phyloP scores from a whole-genome alignment of 2,797 vertebrate genomes.

The Macrochelys suwanniensis region DNA sequence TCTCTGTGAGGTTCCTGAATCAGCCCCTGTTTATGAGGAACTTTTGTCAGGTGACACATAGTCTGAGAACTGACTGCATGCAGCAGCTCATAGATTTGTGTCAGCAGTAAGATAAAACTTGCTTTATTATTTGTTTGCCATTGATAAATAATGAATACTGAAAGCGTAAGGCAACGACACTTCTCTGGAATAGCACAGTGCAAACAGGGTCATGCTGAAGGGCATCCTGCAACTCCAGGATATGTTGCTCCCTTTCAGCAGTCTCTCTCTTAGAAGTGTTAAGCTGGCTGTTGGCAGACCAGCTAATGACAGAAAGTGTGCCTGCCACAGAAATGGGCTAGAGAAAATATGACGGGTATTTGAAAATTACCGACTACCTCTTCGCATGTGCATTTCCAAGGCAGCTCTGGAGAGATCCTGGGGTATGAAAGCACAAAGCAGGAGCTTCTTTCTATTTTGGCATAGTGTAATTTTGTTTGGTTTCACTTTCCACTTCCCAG shows the following conservation, averaged over 20 bases:
- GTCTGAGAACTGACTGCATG: not conserved
- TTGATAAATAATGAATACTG: not conserved
- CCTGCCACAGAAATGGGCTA: not conserved
- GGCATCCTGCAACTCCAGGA: not conserved
- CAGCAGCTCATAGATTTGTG: not conserved
- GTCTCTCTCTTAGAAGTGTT: not conserved
- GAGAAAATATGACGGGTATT: not conserved
- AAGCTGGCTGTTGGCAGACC: not conserved
- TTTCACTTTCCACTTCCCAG: slow-evolving; percentile 13
- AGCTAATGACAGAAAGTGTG: not conserved
- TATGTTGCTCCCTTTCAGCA: not conserved
- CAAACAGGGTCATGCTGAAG: not conserved
- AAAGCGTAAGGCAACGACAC: not conserved
- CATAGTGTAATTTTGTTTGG: not conserved
- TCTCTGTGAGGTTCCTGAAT: not conserved
- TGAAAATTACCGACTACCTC: not conserved
- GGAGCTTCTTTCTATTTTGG: not conserved
- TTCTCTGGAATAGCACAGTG: not conserved
- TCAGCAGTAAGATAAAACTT: not conserved
- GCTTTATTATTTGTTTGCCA: slow-evolving; percentile 4
- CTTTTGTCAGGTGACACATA: not conserved
- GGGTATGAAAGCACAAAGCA: not conserved
- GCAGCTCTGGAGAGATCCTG: rapidly evolving
- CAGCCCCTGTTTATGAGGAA: not conserved
- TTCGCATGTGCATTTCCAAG: not conserved